Base-by-base conservation (phyloP, 2,797 vertebrate genomes). In the Characodon lateralis region DNA sequence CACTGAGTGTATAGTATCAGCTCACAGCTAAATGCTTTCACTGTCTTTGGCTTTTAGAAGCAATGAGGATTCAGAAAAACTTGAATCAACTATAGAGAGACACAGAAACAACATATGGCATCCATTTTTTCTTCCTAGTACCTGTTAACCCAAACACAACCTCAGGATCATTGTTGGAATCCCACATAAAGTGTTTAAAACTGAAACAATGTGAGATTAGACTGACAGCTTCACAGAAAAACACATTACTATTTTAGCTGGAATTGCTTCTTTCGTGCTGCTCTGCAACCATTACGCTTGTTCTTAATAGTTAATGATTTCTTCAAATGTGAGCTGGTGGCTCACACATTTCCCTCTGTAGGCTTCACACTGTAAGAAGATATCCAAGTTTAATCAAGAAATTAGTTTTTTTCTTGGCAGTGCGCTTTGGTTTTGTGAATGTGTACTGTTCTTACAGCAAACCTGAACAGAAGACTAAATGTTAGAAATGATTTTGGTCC, bases 261-360 rank as follows among this genome's bases (percentile, higher is more conserved):
- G 66, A 6, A 16, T 73, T 50, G 83, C 84, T 74, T 76, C 89
- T 92, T 91, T 85, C 87, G 86, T 93, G 92, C 85, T 59, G 83
- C 87, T 85, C 78, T 72, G 73, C 78, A 73, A 82, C 83, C 82
- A 80, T 89, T 90, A 74, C 9, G 80, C 83, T 83, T 28, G 78
- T 78, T 76, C 88, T 94, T 93, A 94, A 93, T 94, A 94, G 78
- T 94, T 94, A 92, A 95, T 93, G 93, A 46, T 88, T 92, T 93
- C 91, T 93, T 93, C 92, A 94, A 94, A 89, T 93, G 89, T 86
- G 16, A 91, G 84, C 83, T n/a, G 68, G 78, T 83, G 75, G 35
- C 53, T 83, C 84, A 58, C 74, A 66, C 76, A 73, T 77, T 72
- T 77, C 66, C 53, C 63, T 58, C 51, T 5, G 74, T 83, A 87